A percentile compares a stretch with the other conserved stretches of the same genome.
Conservation (phyloP, 2,888 invertebrate species). For the Ephialtes manifestator region DNA sequence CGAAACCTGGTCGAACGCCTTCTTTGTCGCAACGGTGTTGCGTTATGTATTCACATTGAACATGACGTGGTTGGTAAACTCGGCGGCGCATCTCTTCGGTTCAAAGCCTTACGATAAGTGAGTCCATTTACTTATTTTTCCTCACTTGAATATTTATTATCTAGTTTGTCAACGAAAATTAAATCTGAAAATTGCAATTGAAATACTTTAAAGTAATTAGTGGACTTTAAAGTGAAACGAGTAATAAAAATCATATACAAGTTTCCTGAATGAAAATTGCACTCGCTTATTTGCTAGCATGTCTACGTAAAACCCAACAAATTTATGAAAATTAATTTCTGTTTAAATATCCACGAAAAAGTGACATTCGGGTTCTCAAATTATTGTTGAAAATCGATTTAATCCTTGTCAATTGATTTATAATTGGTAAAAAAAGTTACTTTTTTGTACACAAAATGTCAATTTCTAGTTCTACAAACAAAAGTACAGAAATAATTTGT, state of each 20-base stretch:
- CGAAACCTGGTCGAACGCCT: conserved; percentile 90
- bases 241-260: background rate
- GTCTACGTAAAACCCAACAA: background rate
- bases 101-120: conserved; percentile 91
- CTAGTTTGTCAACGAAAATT: background rate
- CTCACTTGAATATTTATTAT: conserved; percentile 15
- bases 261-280: background rate
- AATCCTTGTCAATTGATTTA: background rate
- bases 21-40: conserved; percentile 90
- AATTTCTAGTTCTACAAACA: no score
- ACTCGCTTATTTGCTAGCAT: background rate
- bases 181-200: background rate
- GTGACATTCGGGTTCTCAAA: no score
- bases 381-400: background rate
- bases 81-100: conserved; percentile 94
- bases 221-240: background rate
- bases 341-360: no score
- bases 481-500: no score
- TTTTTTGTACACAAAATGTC: no score
- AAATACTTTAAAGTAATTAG: background rate
- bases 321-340: background rate
- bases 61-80: conserved; percentile 96
- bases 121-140: conserved; percentile 76
- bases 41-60: conserved; percentile 93
- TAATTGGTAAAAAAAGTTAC: background rate